Evolutionary conservation across 2,113 vertebrate genomes (phyloP).

Genomic region (Pseudopipra pipra): DNA sequence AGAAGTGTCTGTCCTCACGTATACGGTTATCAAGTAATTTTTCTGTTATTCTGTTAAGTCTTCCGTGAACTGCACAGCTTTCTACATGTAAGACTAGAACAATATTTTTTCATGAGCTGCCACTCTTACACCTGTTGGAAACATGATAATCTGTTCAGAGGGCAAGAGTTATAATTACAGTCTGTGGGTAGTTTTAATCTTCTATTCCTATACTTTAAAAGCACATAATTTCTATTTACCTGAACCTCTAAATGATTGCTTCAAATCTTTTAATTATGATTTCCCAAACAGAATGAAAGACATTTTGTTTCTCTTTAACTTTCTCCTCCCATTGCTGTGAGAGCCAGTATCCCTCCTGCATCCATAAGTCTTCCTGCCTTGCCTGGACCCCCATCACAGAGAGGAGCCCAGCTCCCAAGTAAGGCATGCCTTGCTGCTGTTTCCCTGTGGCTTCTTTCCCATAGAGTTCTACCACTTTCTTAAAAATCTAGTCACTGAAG

Average conservation of each 20-base stretch:
- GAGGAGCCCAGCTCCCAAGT: not conserved
- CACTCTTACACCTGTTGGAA: not conserved
- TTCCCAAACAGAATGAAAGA: not conserved
- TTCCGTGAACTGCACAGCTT: not conserved
- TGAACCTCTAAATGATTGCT: not conserved
- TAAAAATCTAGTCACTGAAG: not conserved
- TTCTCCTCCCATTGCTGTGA: not conserved
- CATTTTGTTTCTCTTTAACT: not conserved
- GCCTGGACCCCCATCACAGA: accelerated
- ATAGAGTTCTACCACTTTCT: not conserved
- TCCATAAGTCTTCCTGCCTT: not conserved
- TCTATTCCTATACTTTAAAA: slow-evolving; percentile 14
- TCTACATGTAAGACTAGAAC: not conserved
- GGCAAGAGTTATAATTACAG: slow-evolving; percentile 18
- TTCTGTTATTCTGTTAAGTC: not conserved
- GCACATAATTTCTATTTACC: slow-evolving; percentile 18
- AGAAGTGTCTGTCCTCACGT: not conserved
- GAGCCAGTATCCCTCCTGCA: not conserved
- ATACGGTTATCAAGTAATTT: not conserved
- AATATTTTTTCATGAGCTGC: not conserved
- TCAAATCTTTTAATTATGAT: not conserved
- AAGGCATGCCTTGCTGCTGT: not conserved
- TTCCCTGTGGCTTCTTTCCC: not conserved
- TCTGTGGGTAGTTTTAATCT: not conserved
- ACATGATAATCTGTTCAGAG: not conserved